A percentile compares a stretch with the other conserved stretches of the same genome.
phyloP scores from a whole-genome alignment of 2,888 invertebrate species.

The Sicus ferrugineus region DNA sequence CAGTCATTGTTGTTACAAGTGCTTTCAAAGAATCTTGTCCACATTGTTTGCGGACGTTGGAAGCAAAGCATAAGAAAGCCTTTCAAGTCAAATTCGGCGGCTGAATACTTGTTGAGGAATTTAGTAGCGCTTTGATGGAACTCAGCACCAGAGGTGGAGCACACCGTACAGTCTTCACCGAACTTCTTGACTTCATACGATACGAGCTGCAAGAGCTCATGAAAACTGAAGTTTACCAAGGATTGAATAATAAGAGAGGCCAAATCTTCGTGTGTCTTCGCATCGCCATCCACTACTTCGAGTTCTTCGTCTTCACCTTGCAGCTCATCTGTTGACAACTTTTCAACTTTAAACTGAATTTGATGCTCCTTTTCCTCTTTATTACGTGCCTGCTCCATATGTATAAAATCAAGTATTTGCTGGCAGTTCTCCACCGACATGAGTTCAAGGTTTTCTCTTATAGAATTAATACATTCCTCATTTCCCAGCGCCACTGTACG shows the following conservation, averaged over 20 bases:
- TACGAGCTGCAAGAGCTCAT: conserved; percentile 45
- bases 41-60: conserved; percentile 50
- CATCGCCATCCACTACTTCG: conserved; percentile 40
- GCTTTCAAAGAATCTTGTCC: conserved; percentile 49
- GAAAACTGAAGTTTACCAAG: conserved; percentile 45
- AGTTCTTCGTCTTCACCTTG: conserved; percentile 28
- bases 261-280: conserved; percentile 41
- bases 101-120: conserved; percentile 51
- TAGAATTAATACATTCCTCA: conserved; percentile 54
- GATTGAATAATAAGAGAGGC: conserved; percentile 43
- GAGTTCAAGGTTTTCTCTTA: conserved; percentile 47
- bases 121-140: conserved; percentile 46
- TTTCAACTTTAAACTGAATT: conserved; percentile 19
- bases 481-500: conserved; percentile 50
- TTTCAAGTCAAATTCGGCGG: conserved; percentile 44
- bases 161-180: conserved; percentile 42
- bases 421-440: conserved; percentile 45
- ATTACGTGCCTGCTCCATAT: conserved; percentile 37
- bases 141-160: conserved; percentile 38
- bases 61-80: conserved; percentile 50
- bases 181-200: conserved; percentile 45
- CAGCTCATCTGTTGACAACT: conserved; percentile 6
- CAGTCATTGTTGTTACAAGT: conserved; percentile 48
- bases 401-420: conserved; percentile 48
- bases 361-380: conserved; percentile 22